Base-by-base conservation (phyloP, 2,797 vertebrate genomes). In the Ciconia nigra region DNA sequence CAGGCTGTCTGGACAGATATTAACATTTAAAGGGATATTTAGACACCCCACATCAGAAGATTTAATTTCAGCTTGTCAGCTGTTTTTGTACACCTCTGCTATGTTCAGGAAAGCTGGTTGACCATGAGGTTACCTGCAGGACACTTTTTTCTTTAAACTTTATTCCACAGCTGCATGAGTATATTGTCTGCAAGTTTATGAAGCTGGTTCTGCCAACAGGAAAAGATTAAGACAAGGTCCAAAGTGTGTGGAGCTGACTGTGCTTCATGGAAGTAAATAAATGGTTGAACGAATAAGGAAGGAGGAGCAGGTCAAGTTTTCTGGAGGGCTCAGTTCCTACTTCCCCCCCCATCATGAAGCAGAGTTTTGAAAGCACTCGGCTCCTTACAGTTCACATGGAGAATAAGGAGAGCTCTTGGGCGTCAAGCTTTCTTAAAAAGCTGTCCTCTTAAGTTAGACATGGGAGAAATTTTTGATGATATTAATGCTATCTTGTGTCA, bases 11-110 rank as follows among this genome's bases (percentile, higher is more conserved):
- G 63, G 35, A 16, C 44, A 87, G 78, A 66, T 85, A 65, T 5
- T 80, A 66, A 4, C 11, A 29, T 80, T 84, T 69, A 35, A 79
- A 80, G 39, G 18, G 31, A 16, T 85, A 47, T 80, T 77, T 82
- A 62, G 78, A 46, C 16, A 46, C 54, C 29, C 3, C 16, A n/a
- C 26, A 17, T 26, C 41, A 55, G 46, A 76, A 19, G 46, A 51
- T 91, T 91, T 92, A 9, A 54, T 93, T 92, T 66, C 47, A 59
- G 42, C 19, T 72, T 85, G 46, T 91, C 63, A 76, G 25, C 19
- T 84, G 29, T 20, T 91, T 78, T 84, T 49, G 65, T 77, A 24
- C 25, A 73, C 42, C 21, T 41, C 59, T 80, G 55, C 51, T 70
- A 18, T 13, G 31, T 52, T 78, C 52, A 47, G 20, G 33, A 71